Evolutionary conservation across 2,113 vertebrate species (phyloP).

Genomic region (Melozone crissalis): DNA sequence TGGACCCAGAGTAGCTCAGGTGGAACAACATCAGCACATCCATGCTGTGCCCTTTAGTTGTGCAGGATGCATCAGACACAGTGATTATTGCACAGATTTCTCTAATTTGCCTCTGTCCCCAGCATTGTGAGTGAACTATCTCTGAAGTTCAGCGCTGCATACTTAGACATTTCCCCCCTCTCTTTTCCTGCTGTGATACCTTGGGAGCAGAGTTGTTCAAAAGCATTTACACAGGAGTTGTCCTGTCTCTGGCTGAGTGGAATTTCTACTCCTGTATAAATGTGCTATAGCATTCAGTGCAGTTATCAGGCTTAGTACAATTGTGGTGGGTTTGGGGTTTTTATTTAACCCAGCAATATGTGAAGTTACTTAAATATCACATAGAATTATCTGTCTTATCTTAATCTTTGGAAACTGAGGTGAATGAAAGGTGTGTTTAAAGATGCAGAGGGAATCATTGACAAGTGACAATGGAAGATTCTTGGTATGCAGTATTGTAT

Average conservation of each 20-base stretch:
- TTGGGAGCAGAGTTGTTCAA: neutral
- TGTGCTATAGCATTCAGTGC: neutral
- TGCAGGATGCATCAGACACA: neutral
- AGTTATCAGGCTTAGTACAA: neutral
- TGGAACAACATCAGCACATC: neutral
- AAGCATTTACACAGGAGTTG: neutral
- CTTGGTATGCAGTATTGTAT: neutral
- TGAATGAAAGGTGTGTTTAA: neutral
- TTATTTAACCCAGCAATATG: neutral
- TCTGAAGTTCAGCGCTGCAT: neutral
- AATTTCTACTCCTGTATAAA: neutral
- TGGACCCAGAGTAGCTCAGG: neutral
- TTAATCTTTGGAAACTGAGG: neutral
- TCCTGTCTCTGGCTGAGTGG: neutral
- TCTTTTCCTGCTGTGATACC: neutral
- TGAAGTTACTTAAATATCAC: neutral
- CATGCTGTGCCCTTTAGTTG: neutral
- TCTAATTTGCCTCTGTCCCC: neutral
- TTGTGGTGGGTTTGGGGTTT: neutral
- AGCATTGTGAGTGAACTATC: accelerated
- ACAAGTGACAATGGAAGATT: neutral
- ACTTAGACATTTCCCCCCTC: neutral
- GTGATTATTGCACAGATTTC: neutral
- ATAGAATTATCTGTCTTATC: neutral
- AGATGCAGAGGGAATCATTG: neutral